phyloP scores from a whole-genome alignment of 2,797 vertebrate species.

The Bovichtus variegatus region DNA sequence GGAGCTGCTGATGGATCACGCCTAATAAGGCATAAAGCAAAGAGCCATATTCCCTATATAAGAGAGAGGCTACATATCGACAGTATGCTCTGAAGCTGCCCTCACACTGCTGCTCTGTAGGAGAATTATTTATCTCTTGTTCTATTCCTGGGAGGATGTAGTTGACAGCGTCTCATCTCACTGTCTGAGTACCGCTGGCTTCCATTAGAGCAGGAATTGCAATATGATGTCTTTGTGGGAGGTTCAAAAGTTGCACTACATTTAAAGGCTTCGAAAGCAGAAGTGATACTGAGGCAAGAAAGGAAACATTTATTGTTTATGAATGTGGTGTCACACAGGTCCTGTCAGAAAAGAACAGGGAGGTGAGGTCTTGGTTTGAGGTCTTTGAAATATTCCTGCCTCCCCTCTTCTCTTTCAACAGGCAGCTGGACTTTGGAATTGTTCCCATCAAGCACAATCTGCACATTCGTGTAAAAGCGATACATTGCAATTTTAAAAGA shows the following conservation, averaged over 20 bases:
- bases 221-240: conserved; percentile 64
- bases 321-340: conserved; percentile 79
- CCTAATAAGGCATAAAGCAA: conserved; percentile 57
- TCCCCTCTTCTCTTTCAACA: conserved; percentile 54
- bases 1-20: conserved; percentile 44
- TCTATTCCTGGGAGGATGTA: conserved; percentile 71
- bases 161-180: conserved; percentile 78
- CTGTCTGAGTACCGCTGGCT: conserved; percentile 66
- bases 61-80: conserved; percentile 52
- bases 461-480: conserved; percentile 82
- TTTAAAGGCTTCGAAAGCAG: conserved; percentile 67
- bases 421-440: conserved; percentile 73
- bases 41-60: conserved; percentile 47
- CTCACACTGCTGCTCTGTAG: conserved; percentile 47
- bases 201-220: conserved; percentile 72
- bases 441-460: conserved; percentile 73
- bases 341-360: conserved; percentile 77
- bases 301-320: conserved; percentile 90
- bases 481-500: conserved; percentile 84
- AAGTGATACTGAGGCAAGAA: conserved; percentile 75
- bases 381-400: conserved; percentile 71
- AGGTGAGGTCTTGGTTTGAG: conserved; percentile 82
- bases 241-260: conserved; percentile 38
- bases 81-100: conserved; percentile 52
- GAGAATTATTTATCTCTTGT: conserved; percentile 79